Conservation (phyloP, 1,140 invertebrate genomes). For the Sitobion miscanthi region DNA sequence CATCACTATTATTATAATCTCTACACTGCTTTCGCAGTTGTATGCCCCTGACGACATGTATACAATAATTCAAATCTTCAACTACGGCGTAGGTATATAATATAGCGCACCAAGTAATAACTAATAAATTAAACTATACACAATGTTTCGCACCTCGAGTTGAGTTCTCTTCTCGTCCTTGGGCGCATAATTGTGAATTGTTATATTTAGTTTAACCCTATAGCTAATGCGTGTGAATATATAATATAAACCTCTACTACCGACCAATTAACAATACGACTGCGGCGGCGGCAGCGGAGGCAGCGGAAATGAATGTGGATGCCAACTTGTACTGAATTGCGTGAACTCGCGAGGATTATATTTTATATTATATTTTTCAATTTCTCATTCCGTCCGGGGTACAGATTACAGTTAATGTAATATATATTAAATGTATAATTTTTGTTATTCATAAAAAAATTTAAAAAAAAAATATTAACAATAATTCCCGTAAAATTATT, state of each 20-base stretch:
- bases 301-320: background rate
- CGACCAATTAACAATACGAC: conserved; percentile 27
- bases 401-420: background rate
- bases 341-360: background rate
- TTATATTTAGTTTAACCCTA: conserved; percentile 31
- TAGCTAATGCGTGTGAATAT: background rate
- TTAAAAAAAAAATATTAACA: background rate
- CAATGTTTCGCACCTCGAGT: conserved; percentile 35
- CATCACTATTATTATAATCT: background rate
- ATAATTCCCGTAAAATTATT: background rate
- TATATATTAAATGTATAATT: background rate
- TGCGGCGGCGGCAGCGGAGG: too few species aligned
- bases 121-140: conserved; percentile 37
- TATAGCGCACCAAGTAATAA: conserved; percentile 17
- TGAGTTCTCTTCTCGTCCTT: too few species aligned
- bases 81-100: background rate
- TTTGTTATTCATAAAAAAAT: background rate
- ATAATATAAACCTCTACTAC: conserved; percentile 24
- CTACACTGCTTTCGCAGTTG: background rate
- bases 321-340: background rate
- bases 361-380: background rate
- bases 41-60: background rate
- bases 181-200: conserved; percentile 17
- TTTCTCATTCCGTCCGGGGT: background rate
- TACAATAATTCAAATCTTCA: background rate